Conservation (phyloP, 35 echinoderm and acorn worm species). For the Strongylocentrotus purpuratus region DNA sequence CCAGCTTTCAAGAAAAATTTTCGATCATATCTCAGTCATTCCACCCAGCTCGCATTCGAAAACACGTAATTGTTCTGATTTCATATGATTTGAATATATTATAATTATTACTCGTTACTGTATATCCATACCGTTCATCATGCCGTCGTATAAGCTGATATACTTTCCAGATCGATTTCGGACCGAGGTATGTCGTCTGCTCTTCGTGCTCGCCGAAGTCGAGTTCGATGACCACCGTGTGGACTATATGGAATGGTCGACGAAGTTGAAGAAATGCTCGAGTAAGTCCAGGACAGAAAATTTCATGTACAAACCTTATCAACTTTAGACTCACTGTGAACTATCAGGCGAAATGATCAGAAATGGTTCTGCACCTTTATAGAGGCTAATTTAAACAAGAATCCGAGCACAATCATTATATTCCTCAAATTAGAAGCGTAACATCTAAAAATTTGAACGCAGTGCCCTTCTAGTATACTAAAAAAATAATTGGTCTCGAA, state of each 20-base stretch:
- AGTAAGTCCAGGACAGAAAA: neutral
- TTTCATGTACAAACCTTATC: too few species aligned
- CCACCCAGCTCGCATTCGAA: neutral
- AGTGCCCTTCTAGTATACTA: too few species aligned
- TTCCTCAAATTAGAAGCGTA: too few species aligned
- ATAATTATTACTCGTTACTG: too few species aligned
- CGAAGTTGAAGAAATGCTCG: neutral
- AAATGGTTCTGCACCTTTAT: too few species aligned
- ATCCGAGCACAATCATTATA: too few species aligned
- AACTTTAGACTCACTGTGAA: too few species aligned
- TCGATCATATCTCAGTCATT: neutral
- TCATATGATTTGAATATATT: too few species aligned
- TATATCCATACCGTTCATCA: slow-evolving; percentile 11
- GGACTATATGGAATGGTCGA: neutral
- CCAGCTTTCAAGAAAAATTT: neutral
- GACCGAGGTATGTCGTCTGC: slow-evolving; percentile 53
- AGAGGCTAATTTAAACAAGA: too few species aligned
- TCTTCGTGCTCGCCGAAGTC: slow-evolving; percentile 61
- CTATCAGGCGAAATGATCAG: too few species aligned
- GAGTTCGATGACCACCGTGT: slow-evolving; percentile 70
- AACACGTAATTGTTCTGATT: neutral
- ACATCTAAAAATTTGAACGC: too few species aligned
- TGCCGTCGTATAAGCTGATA: slow-evolving; percentile 71
- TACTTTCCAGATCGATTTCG: slow-evolving; percentile 63
- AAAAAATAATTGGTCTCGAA: too few species aligned